Conservation (phyloP, 37 sponge, comb jelly and placozoan genomes). For the Mnemiopsis leidyi region DNA sequence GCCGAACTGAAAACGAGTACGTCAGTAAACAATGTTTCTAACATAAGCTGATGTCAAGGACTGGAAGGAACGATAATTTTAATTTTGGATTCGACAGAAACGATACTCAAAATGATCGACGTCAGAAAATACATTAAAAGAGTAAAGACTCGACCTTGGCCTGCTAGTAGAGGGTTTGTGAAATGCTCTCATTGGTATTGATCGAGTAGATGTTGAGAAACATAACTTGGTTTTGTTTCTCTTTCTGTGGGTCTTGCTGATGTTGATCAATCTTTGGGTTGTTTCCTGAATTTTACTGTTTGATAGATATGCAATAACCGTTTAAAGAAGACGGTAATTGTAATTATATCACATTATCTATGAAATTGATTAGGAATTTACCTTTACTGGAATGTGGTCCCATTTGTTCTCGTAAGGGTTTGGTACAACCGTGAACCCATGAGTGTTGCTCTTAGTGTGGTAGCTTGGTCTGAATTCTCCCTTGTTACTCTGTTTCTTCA, state of each 20-base stretch:
- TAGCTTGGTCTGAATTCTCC: not conserved
- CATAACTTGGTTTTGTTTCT: not conserved
- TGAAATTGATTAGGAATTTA: not conserved
- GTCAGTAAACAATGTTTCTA: too few species aligned
- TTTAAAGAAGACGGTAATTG: too few species aligned
- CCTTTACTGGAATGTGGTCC: slow-evolving; percentile 43
- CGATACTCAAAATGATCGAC: too few species aligned
- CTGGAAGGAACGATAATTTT: too few species aligned
- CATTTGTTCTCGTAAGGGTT: slow-evolving; percentile 41
- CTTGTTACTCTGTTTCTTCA: not conserved
- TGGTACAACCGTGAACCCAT: slow-evolving; percentile 16
- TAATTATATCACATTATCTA: too few species aligned
- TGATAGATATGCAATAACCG: not conserved
- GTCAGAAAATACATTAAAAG: too few species aligned
- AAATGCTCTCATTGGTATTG: slow-evolving; percentile 8
- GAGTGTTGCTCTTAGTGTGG: not conserved
- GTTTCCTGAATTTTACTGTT: slow-evolving; percentile 9
- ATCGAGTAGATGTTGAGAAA: slow-evolving; percentile 14
- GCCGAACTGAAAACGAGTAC: not conserved
- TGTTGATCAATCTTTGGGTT: slow-evolving; percentile 16
- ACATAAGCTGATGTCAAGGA: too few species aligned
- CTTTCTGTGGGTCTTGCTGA: slow-evolving; percentile 25
- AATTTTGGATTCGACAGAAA: too few species aligned
- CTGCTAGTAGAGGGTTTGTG: not conserved
- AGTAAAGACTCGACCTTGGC: too few species aligned